phyloP scores from a whole-genome alignment of 2,888 invertebrate genomes.

The Eumacrocentrus americanus region DNA sequence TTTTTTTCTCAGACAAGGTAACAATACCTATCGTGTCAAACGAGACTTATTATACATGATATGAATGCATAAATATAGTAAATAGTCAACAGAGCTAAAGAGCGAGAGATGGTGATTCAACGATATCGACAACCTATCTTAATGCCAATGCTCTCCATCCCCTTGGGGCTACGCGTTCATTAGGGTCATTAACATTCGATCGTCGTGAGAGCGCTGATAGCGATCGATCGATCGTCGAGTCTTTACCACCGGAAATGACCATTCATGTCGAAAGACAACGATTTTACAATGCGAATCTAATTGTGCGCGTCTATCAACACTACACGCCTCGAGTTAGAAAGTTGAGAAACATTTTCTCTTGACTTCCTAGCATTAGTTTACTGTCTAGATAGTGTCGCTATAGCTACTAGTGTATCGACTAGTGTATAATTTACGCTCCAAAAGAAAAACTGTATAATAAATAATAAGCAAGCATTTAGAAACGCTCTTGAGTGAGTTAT shows the following conservation, averaged over 20 bases:
- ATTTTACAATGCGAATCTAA: not conserved
- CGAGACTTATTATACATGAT: too few species aligned
- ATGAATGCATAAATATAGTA: conserved; percentile 51
- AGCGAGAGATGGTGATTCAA: conserved; percentile 43
- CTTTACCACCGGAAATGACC: not conserved
- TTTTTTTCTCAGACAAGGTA: too few species aligned
- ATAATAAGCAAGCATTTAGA: too few species aligned
- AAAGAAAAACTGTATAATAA: too few species aligned
- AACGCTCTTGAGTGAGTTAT: too few species aligned
- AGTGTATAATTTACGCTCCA: not conserved
- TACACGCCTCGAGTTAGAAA: not conserved
- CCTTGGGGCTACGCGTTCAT: conserved; percentile 48
- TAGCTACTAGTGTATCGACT: not conserved
- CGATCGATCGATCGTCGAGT: not conserved
- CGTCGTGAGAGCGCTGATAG: conserved; percentile 41
- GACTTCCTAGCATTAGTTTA: conserved; percentile 2
- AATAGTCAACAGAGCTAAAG: conserved; percentile 49
- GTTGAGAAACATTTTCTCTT: not conserved
- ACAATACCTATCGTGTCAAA: too few species aligned
- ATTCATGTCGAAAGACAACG: not conserved
- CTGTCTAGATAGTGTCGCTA: not conserved
- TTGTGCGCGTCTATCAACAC: not conserved
- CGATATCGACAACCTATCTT: conserved; percentile 51
- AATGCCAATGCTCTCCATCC: conserved; percentile 47
- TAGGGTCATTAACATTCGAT: conserved; percentile 57